Conservation (phyloP, 2,113 vertebrate genomes). For the Peromyscus leucopus region DNA sequence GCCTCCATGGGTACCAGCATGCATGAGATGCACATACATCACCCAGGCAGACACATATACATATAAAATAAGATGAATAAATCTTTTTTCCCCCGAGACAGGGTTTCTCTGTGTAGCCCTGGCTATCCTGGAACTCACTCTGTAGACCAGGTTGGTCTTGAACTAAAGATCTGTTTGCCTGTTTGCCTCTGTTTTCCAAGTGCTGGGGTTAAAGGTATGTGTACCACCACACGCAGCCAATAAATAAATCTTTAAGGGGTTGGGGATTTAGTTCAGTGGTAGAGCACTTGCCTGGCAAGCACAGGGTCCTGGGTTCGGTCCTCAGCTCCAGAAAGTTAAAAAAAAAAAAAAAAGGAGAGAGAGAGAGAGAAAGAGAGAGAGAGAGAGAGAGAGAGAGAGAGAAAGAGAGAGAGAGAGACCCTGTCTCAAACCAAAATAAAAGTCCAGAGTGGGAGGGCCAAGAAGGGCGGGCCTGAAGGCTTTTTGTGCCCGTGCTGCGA, state of each 20-base stretch:
- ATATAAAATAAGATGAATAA: background rate
- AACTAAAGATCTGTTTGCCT: background rate
- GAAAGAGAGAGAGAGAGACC: too few species aligned
- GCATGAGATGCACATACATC: too few species aligned
- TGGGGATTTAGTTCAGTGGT: too few species aligned
- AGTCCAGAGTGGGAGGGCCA: too few species aligned
- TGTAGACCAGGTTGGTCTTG: background rate
- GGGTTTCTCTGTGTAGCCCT: background rate
- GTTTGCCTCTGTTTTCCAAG: background rate
- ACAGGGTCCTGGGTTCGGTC: too few species aligned
- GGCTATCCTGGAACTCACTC: background rate
- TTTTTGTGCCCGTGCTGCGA: background rate
- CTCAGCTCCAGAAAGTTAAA: too few species aligned
- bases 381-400: too few species aligned
- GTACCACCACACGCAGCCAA: too few species aligned
- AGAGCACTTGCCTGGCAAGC: too few species aligned
- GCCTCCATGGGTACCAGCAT: background rate
- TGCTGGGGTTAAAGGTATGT: background rate
- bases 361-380: too few species aligned
- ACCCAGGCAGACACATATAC: too few species aligned
- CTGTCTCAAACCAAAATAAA: background rate
- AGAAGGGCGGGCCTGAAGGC: background rate
- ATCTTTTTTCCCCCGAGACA: background rate
- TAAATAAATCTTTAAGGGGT: background rate
- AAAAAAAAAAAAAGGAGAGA: too few species aligned